phyloP scores from a whole-genome alignment of 2,797 vertebrate species.

The Dromococcyx pavoninus region DNA sequence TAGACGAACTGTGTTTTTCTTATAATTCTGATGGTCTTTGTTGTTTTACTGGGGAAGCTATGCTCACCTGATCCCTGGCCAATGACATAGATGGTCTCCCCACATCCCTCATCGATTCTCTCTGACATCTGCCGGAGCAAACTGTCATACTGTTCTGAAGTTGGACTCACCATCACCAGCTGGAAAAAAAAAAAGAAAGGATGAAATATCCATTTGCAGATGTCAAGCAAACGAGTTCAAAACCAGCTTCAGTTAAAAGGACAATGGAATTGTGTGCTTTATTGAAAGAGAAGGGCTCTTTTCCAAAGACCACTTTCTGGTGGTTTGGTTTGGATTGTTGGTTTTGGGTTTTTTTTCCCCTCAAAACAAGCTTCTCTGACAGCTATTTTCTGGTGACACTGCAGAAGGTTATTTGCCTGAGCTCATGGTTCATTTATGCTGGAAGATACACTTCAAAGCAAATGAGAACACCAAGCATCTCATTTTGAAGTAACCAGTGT shows the following conservation, averaged over 20 bases:
- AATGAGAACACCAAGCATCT: background rate
- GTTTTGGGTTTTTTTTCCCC: background rate
- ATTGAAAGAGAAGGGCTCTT: background rate
- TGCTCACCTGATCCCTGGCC: constrained; percentile 94
- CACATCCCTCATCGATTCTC: constrained; percentile 90
- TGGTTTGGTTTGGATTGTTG: background rate
- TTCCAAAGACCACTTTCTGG: background rate
- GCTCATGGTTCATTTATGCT: background rate
- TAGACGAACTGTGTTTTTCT: background rate
- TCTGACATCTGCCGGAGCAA: constrained; percentile 88
- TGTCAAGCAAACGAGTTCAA: background rate
- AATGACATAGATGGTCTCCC: constrained; percentile 95
- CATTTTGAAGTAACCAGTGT: background rate
- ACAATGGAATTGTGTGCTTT: background rate
- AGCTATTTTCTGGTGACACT: background rate
- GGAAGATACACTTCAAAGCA: constrained; percentile 44
- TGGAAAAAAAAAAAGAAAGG: constrained; percentile 75
- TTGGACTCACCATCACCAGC: constrained; percentile 93
- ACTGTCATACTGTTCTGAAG: constrained; percentile 91
- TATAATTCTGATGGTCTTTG: background rate
- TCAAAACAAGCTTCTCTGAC: background rate
- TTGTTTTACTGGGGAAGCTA: constrained; percentile 32
- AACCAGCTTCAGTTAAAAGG: background rate
- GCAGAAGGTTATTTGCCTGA: background rate
- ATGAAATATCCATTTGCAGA: constrained; percentile 40